Evolutionary conservation across 1,140 invertebrate genomes (phyloP).

Genomic region (Aphis gossypii): DNA sequence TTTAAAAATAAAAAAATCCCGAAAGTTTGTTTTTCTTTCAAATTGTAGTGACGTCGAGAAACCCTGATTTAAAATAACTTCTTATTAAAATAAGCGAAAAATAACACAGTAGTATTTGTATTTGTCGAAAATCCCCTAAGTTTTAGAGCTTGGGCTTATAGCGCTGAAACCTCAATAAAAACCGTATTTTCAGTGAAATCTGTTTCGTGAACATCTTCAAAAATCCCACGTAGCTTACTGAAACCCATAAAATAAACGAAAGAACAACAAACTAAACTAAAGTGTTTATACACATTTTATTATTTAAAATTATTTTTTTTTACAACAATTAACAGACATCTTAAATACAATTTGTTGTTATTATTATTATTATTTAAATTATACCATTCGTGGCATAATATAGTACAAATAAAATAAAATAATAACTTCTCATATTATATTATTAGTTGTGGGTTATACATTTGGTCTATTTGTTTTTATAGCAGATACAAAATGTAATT

Average conservation of each 20-base stretch:
- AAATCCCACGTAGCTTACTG: not conserved
- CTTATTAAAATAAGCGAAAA: not conserved
- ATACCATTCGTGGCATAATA: too few relatives aligned
- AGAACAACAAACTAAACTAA: not conserved
- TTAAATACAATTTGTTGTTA: not conserved
- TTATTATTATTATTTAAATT: too few relatives aligned
- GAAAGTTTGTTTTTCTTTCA: not conserved
- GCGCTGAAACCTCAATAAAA: not conserved
- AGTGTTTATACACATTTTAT: not conserved
- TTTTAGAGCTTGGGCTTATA: not conserved
- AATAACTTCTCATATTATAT: too few relatives aligned
- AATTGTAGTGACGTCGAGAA: not conserved
- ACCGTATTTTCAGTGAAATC: not conserved
- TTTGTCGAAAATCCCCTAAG: not conserved
- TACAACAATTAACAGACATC: not conserved
- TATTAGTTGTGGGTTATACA: too few relatives aligned
- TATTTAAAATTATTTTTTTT: not conserved
- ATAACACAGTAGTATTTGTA: conserved; percentile 16
- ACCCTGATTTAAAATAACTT: not conserved
- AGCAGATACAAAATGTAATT: too few relatives aligned
- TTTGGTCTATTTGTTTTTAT: too few relatives aligned
- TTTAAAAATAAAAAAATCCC: not conserved
- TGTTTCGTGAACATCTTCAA: not conserved
- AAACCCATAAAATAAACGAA: not conserved
- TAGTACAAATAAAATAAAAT: too few relatives aligned